phyloP scores from a whole-genome alignment of 2,113 vertebrate genomes.

The Ancistrus triradiatus region DNA sequence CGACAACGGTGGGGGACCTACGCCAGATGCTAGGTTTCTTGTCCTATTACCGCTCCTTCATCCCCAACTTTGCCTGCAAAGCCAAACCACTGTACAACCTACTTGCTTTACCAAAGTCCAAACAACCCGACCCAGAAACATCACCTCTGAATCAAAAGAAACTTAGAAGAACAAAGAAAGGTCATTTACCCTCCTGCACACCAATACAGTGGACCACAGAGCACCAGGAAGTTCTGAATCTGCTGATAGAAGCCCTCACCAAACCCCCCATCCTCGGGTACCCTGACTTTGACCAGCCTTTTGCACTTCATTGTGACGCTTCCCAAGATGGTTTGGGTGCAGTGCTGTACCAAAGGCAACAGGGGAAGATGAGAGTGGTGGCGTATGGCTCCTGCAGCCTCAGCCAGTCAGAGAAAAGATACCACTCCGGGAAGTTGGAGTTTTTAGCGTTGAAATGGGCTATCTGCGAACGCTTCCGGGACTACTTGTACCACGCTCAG shows the following conservation, averaged over 20 bases:
- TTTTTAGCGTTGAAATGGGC: neutral
- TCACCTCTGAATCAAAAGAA: neutral
- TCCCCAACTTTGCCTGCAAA: constrained; percentile 15
- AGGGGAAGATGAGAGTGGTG: neutral
- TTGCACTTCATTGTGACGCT: neutral
- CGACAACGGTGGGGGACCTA: neutral
- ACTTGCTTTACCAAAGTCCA: neutral
- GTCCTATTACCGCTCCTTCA: neutral
- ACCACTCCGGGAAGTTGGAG: neutral
- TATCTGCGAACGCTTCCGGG: neutral
- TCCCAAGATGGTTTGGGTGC: constrained; percentile 3
- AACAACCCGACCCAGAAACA: neutral
- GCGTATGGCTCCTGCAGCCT: constrained; percentile 1
- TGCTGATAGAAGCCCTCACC: neutral
- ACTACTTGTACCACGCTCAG: neutral
- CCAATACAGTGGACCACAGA: constrained; percentile 29
- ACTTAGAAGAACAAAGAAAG: constrained; percentile 7
- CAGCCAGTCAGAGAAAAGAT: neutral
- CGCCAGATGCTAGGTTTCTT: neutral
- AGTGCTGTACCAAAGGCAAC: neutral
- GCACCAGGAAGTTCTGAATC: constrained; percentile 16
- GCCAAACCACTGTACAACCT: constrained; percentile 23
- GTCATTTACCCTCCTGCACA: constrained; percentile 6
- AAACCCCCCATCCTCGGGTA: constrained; percentile 15
- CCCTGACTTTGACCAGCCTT: neutral